These are phyloP conservation scores for Mechanitis messenoides DNA, from an alignment of 2,888 invertebrate genomes.

Conservation along the genomic window DNA sequence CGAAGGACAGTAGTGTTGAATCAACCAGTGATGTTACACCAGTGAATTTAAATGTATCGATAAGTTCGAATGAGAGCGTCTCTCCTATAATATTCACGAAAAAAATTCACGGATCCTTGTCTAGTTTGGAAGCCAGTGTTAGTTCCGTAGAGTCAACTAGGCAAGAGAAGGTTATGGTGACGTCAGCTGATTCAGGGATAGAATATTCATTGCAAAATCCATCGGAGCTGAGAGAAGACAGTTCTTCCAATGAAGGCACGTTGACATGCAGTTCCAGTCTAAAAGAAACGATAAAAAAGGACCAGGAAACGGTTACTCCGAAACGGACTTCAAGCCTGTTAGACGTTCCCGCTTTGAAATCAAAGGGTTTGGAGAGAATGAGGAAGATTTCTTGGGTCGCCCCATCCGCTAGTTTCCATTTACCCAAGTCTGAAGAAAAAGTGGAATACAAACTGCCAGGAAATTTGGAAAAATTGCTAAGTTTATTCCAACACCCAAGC, in stretches of 20 bases:
- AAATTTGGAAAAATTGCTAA: slow-evolving; percentile 80
- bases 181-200: slow-evolving; percentile 70
- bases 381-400: slow-evolving; percentile 80
- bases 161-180: slow-evolving; percentile 63
- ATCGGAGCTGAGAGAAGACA: slow-evolving; percentile 57
- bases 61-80: slow-evolving; percentile 70
- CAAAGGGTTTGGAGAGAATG: slow-evolving; percentile 61
- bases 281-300: slow-evolving; percentile 50
- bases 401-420: slow-evolving; percentile 63
- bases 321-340: slow-evolving; percentile 62
- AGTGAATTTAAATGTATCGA: slow-evolving; percentile 62
- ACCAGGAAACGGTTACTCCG: slow-evolving; percentile 56
- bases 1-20: slow-evolving; percentile 64
- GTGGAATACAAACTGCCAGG: slow-evolving; percentile 66
- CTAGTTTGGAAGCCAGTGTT: slow-evolving; percentile 70
- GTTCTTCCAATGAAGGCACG: slow-evolving; percentile 71
- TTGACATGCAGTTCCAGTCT: slow-evolving; percentile 67
- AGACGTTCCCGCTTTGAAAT: slow-evolving; percentile 66
- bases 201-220: slow-evolving; percentile 67
- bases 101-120: slow-evolving; percentile 65
- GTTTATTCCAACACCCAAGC: slow-evolving; percentile 80
- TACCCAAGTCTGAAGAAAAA: slow-evolving; percentile 59
- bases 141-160: slow-evolving; percentile 67
- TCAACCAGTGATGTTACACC: slow-evolving; percentile 65
- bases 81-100: slow-evolving; percentile 65